A percentile compares a stretch with the other conserved stretches of the same genome.
These are phyloP conservation scores for Polyommatus icarus DNA, from an alignment of 2,888 invertebrate genomes.

Conservation along the genomic window DNA sequence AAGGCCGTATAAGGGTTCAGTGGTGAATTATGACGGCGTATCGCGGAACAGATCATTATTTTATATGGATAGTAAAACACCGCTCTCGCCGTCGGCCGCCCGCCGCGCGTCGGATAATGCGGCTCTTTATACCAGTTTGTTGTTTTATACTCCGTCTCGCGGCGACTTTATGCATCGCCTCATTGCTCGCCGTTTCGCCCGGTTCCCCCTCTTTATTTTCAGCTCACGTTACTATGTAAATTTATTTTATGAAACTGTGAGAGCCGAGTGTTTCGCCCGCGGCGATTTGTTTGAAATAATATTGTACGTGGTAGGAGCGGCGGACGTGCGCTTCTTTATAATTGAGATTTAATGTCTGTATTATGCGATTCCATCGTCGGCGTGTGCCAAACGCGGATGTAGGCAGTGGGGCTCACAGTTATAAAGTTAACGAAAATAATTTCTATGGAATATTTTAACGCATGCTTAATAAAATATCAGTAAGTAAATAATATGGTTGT, in stretches of 20 bases:
- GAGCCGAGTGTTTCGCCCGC: conserved; percentile 40
- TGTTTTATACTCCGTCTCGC: conserved; percentile 76
- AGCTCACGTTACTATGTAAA: conserved; percentile 75
- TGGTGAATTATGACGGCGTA: conserved; percentile 52
- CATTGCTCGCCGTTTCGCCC: conserved; percentile 77
- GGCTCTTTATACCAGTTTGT: conserved; percentile 76
- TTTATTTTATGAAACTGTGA: conserved; percentile 48
- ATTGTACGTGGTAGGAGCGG: conserved; percentile 34
- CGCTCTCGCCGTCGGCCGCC: conserved; percentile 54
- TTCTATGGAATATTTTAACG: neutral
- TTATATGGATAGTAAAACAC: conserved; percentile 67
- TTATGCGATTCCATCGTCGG: neutral
- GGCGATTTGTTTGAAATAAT: conserved; percentile 40
- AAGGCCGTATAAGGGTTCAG: too few relatives aligned
- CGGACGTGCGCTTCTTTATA: conserved; percentile 30
- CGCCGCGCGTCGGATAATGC: conserved; percentile 69
- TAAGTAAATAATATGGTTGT: too few relatives aligned
- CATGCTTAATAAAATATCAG: too few relatives aligned
- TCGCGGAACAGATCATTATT: conserved; percentile 67
- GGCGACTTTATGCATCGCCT: conserved; percentile 76
- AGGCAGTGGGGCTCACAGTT: neutral
- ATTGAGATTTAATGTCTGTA: conserved; percentile 30
- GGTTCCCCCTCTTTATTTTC: conserved; percentile 75
- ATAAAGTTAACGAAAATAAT: neutral
- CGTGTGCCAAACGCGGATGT: neutral